Evolutionary conservation across 2,888 invertebrate genomes (phyloP), one percentile per base, ranked within the genome.

Genomic region (Parnassius apollo): DNA sequence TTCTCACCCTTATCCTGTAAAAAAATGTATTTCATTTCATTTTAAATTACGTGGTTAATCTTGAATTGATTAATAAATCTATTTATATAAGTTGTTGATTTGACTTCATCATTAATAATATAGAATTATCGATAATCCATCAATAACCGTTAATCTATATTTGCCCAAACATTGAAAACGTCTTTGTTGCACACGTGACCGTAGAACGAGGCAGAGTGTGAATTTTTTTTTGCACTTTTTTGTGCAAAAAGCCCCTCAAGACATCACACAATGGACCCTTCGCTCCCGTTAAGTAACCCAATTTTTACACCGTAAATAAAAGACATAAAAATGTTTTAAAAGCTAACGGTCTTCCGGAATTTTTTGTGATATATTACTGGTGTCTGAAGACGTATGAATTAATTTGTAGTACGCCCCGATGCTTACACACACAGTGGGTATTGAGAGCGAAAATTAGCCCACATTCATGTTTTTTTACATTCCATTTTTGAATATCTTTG

Each of bases 221-320:
- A 72, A 69, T 69, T 69, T 57, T 22, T 48, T 58, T 59, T 49
- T 61, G 56, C 45, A 49, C 54, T 66, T 74, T 79, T 75, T 75
- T 77, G 68, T 65, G 59, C 70, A 71, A 70, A 72, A 68, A 71
- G 66, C 60, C 66, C 75, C 82, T 81, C 80, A 74, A 80, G 71
- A 75, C 70, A 70, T 51, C 65, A 72, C 76, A 88, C 88, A 91
- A 91, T 84, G 71, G 83, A 59, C 69, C 72, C 72, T 66, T 65
- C 70, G 88, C 88, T 88, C 83, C 89, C 90, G 89, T 84, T 91
- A 91, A 91, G 91, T 91, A 90, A 91, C 91, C 91, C 88, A 91
- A 91, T 91, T 91, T 89, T 89, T 87, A 80, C 89, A 86, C 91
- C 89, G 86, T 90, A 89, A 87, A 88, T 91, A 91, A 88, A 78